Conservation (phyloP, 37 sponge, comb jelly and placozoan genomes). For the Tethya wilhelma region DNA sequence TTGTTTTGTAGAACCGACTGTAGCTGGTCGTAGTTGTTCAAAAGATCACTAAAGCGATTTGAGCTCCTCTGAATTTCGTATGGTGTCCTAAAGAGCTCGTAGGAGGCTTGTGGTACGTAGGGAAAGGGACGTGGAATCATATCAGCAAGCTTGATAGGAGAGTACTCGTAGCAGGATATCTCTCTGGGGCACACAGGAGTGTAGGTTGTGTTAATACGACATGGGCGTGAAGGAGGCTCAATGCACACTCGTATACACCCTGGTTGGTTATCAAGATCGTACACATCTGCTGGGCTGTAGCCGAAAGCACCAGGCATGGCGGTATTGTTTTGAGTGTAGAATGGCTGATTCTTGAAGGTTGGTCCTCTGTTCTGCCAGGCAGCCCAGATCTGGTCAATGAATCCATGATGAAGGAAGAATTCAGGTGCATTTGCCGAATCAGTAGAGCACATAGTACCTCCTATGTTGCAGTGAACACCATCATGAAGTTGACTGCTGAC, state of each 20-base stretch:
- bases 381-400: constrained; percentile 55
- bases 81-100: too few relatives aligned
- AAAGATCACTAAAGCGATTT: not conserved
- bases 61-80: not conserved
- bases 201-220: too few relatives aligned
- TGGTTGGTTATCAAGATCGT: constrained; percentile 24
- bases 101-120: too few relatives aligned
- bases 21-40: constrained; percentile 4
- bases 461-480: constrained; percentile 37
- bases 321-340: constrained; percentile 8
- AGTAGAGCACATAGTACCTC: constrained; percentile 47
- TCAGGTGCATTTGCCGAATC: constrained; percentile 54
- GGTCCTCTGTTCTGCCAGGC: constrained; percentile 48
- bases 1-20: not conserved
- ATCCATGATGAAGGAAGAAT: constrained; percentile 63
- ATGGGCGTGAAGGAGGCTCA: too few relatives aligned
- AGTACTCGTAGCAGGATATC: too few relatives aligned
- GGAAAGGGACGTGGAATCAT: too few relatives aligned
- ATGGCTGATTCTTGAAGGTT: constrained; percentile 23
- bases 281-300: constrained; percentile 7
- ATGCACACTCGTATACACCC: too few relatives aligned
- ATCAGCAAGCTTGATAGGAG: too few relatives aligned
- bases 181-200: too few relatives aligned
- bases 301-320: constrained; percentile 18
- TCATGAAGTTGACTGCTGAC: constrained; percentile 34